phyloP scores from a whole-genome alignment of 2,113 vertebrate genomes.

The Condylura cristata region DNA sequence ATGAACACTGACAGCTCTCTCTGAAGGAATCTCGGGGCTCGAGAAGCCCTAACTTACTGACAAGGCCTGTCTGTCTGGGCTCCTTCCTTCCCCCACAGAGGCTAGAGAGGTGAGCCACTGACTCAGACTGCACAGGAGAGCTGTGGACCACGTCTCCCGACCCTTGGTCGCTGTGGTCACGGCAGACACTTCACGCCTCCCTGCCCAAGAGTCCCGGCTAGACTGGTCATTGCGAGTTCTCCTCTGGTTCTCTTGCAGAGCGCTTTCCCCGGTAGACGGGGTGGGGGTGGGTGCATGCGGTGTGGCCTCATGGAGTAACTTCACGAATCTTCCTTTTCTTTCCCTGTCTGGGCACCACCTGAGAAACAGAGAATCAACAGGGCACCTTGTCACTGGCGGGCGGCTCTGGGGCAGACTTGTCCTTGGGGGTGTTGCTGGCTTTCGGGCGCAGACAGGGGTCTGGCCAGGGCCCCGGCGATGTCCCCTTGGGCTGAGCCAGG shows the following conservation, averaged over 20 bases:
- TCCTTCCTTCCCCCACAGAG: not conserved
- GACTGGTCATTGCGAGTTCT: constrained; percentile 36
- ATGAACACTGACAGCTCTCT: not conserved
- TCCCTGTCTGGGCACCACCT: not conserved
- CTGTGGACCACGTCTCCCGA: not conserved
- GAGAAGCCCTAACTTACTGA: not conserved
- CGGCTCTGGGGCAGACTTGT: not conserved
- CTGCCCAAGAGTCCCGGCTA: constrained; percentile 38
- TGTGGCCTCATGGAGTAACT: not conserved
- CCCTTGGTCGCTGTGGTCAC: constrained; percentile 55
- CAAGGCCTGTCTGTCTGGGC: not conserved
- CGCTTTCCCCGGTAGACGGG: not conserved
- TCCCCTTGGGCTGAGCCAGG: constrained; percentile 22
- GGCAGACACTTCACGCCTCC: not conserved
- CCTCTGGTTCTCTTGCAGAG: not conserved
- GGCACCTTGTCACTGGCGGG: not conserved
- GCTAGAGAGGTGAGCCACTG: constrained; percentile 15
- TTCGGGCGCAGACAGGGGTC: not conserved
- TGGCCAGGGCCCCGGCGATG: not conserved
- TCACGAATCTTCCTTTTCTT: not conserved
- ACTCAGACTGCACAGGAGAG: not conserved
- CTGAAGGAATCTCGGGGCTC: too few relatives aligned
- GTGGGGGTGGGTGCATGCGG: not conserved
- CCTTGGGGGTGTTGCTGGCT: not conserved
- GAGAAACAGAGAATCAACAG: not conserved